Conservation (phyloP, 2,888 invertebrate species). For the Lycophotia porphyrea region DNA sequence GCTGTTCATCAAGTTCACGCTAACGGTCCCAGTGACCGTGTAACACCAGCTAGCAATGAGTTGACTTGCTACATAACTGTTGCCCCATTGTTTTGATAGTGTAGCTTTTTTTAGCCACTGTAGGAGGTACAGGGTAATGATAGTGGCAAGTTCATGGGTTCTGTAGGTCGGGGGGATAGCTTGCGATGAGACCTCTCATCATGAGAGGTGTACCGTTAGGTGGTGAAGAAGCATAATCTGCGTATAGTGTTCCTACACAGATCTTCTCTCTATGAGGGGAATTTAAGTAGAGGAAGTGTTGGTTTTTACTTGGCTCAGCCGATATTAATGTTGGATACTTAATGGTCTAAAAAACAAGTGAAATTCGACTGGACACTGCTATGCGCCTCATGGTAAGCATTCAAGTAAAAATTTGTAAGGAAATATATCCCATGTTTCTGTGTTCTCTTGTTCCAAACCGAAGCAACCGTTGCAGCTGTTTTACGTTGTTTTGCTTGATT, state of each 20-base stretch:
- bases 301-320: neutral
- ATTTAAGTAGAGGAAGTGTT: neutral
- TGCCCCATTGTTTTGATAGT: conserved; percentile 48
- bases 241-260: neutral
- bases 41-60: conserved; percentile 35
- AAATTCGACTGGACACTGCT: neutral
- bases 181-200: too few species aligned
- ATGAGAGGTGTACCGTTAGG: conserved; percentile 3
- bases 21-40: conserved; percentile 48
- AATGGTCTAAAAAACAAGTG: neutral
- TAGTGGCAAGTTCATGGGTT: conserved; percentile 1
- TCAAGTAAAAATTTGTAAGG: neutral
- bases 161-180: neutral
- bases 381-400: neutral
- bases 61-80: conserved; percentile 55
- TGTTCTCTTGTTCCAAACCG: neutral
- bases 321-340: neutral
- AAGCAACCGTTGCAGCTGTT: neutral
- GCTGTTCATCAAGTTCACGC: conserved; percentile 15
- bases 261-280: neutral
- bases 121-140: conserved; percentile 15
- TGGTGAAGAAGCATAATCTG: neutral
- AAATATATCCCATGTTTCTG: neutral
- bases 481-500: neutral
- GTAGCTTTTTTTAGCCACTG: conserved; percentile 29